Conservation (phyloP, 2,113 vertebrate genomes). For the Cephalopterus ornatus region DNA sequence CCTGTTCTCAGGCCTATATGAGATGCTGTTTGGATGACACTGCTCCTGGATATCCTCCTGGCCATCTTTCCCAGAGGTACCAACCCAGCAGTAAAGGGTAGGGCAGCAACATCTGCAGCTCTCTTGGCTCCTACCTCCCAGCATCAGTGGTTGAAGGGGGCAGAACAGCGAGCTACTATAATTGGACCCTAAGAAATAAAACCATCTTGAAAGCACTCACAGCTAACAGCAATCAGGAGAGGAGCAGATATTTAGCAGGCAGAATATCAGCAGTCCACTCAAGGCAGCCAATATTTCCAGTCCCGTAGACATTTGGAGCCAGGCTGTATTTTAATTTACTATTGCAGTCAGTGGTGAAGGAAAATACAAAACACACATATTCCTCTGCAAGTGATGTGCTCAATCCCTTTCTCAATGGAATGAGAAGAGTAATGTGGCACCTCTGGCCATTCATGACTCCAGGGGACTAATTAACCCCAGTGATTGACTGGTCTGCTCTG, state of each 20-base stretch:
- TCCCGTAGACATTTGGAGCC: not conserved
- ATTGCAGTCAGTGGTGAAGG: not conserved
- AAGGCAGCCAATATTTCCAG: not conserved
- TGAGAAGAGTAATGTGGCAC: not conserved
- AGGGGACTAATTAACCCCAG: not conserved
- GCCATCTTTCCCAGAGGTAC: not conserved
- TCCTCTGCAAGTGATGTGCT: not conserved
- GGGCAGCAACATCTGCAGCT: not conserved
- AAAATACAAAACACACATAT: not conserved
- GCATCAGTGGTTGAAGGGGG: not conserved
- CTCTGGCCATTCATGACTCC: not conserved
- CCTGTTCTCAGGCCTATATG: not conserved
- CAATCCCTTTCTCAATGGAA: not conserved
- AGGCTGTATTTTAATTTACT: not conserved
- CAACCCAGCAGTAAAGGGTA: fast-evolving
- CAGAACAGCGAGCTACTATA: not conserved
- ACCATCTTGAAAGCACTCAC: not conserved
- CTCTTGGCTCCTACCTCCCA: not conserved
- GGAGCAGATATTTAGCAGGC: not conserved
- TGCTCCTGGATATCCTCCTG: not conserved
- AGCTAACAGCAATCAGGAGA: not conserved
- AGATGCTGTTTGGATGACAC: not conserved
- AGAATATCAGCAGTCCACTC: not conserved
- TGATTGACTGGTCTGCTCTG: slow-evolving; percentile 3
- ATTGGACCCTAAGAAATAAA: not conserved